Evolutionary conservation across 1,140 invertebrate species (phyloP), one percentile per base, ranked within the genome.

Genomic region (Polyergus mexicanus): DNA sequence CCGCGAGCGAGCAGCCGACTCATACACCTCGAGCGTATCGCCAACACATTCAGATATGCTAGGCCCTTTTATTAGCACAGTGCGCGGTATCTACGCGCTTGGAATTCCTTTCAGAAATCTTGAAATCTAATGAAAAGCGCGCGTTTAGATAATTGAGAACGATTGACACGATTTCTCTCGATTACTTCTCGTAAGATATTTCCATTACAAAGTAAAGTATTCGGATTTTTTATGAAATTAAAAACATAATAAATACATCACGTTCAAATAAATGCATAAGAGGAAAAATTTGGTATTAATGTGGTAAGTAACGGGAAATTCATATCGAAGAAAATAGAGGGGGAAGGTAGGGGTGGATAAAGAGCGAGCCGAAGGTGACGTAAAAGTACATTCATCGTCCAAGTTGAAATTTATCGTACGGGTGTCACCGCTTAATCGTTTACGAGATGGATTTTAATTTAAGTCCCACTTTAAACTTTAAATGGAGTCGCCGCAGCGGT

Each of bases 381-480:
- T 16, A 16, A 28, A 41, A 7, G 66, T 25, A 28, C 54, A 28
- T 28, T 28, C 32, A 19, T 44, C 51, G 66, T n/a, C 6, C 13
- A 13, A 71, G 51, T 58, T 60, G 38, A 41, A 60, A 83, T 83
- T 83, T 83, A 83, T 60, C 38, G 54, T 47, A 25, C 25, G 19
- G 47, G 28, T 81, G 78, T 80, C 76, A 68, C 68, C 38, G 47
- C 47, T 41, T 60, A 66, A 83, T 74, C 38, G 78, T 74, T 74
- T 74, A 25, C 35, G 44, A 13, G 38, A 74, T 74, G 68, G 68
- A 74, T 83, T 83, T 83, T 83, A 83, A 83, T 83, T 83, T 60
- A 83, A 83, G 38, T 74, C 54, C n/a, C 78, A 72, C 68, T 83
- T 83, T 74, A 83, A 83, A 83, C 68, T 83, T 83, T 83, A 83